Conservation (phyloP, 2,888 invertebrate species). For the Helicoverpa assulta region DNA sequence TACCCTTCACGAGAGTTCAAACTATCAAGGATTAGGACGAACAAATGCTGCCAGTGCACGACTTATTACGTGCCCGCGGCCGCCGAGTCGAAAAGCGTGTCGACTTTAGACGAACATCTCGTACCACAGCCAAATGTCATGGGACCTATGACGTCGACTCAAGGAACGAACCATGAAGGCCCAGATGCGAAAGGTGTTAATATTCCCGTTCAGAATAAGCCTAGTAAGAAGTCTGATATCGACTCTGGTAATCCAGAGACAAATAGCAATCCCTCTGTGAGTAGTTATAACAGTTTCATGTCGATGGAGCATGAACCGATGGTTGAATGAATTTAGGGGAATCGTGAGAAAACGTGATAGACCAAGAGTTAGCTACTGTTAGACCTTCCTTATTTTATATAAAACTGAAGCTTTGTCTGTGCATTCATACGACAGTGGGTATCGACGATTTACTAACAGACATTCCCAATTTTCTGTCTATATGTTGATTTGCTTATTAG, state of each 20-base stretch:
- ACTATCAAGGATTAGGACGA: conserved; percentile 15
- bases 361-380: no score
- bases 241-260: conserved; percentile 46
- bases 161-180: neutral
- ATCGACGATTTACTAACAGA: no score
- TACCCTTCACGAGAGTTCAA: neutral
- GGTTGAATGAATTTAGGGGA: conserved; percentile 47
- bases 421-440: no score
- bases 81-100: conserved; percentile 17
- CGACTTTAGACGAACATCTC: conserved; percentile 29
- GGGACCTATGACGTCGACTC: no score
- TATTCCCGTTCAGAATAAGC: neutral
- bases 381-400: no score
- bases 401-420: no score
- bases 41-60: conserved; percentile 49
- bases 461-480: no score
- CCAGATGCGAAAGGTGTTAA: neutral
- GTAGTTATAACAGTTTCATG: conserved; percentile 68
- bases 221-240: conserved; percentile 14
- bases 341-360: conserved; percentile 8
- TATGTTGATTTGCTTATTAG: no score
- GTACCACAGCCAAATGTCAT: no score
- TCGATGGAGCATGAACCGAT: conserved; percentile 74
- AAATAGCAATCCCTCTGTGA: conserved; percentile 59
- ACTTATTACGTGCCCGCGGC: neutral